phyloP scores from a whole-genome alignment of 2,888 invertebrate genomes.

The Yponomeuta plumbellus region DNA sequence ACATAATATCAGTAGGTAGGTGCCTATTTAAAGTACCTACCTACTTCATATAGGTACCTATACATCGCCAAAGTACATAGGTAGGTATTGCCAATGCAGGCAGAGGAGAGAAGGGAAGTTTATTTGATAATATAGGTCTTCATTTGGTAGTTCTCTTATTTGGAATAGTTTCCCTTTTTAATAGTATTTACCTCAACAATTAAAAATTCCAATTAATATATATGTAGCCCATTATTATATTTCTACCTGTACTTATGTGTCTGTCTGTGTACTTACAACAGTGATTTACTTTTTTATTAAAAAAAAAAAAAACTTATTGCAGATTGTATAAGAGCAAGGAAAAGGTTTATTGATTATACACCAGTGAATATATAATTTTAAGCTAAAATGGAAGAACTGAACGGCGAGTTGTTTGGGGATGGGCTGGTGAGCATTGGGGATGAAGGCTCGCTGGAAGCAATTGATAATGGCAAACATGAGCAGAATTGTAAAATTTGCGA shows the following conservation, averaged over 20 bases:
- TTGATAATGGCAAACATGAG: constrained; percentile 71
- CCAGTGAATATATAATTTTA: constrained; percentile 54
- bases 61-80: too few species aligned
- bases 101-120: too few species aligned
- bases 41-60: constrained; percentile 37
- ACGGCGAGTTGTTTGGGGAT: constrained; percentile 72
- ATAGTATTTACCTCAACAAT: too few species aligned
- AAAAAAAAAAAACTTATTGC: constrained; percentile 32
- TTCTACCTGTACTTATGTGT: too few species aligned
- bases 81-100: too few species aligned
- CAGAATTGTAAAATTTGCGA: constrained; percentile 81
- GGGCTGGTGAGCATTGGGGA: constrained; percentile 66
- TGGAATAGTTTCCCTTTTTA: too few species aligned
- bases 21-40: constrained; percentile 16
- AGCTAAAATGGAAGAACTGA: constrained; percentile 79
- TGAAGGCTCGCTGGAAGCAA: constrained; percentile 70
- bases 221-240: too few species aligned
- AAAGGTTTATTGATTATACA: constrained; percentile 49
- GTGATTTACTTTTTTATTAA: neutral
- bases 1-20: neutral
- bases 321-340: constrained; percentile 58
- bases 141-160: too few species aligned
- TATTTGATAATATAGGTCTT: too few species aligned
- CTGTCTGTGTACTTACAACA: too few species aligned
- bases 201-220: too few species aligned